Evolutionary conservation across 2,888 invertebrate genomes (phyloP), one percentile per base, ranked within the genome.

Genomic region (Gymnosoma rotundatum): DNA sequence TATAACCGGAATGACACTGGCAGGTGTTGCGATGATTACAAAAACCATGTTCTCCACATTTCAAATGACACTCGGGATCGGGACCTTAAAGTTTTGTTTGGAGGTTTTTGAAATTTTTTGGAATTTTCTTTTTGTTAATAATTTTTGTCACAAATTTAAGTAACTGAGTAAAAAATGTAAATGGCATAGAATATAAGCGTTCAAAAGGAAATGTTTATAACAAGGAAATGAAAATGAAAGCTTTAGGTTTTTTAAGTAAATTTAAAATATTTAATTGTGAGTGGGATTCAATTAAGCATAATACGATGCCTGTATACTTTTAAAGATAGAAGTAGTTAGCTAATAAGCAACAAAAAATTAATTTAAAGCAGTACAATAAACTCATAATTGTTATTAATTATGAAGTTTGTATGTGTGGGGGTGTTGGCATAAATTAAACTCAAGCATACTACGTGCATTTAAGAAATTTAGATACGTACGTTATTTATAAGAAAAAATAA

Each of bases 1-100:
- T 96, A 90, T 97, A 98, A 9, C 97, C 97, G 89, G 97, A 96
- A 38, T 96, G 96, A 92, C 98, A 98, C 88, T 97, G 96, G 91
- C 97, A 97, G 83, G 96, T 96, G 91, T 96, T 96, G 88, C 96
- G 95, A 88, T 95, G 94, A 91, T 96, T 96, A 91, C 97, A 97
- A 94, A 95, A 95, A 0, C 97, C 97, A 87, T 96, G 96, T 91
- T 97, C 96, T 36, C 96, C 96, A 92, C 97, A 97, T 91, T 96
- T 96, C 91, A 95, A 95, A 92, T 96, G 96, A 93, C 97, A 97
- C 92, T 97, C 97, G 63, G 97, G 96, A 93, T 97, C 97, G 66
- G 97, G 96, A 91, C 96, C 96, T 96, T 91, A 20, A 67, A 70
- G 56, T 76, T 58, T 75, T 45, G 21, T 66, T 64, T 54, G 8